phyloP scores from a whole-genome alignment of 2,113 vertebrate species.

The Asarcornis scutulata region DNA sequence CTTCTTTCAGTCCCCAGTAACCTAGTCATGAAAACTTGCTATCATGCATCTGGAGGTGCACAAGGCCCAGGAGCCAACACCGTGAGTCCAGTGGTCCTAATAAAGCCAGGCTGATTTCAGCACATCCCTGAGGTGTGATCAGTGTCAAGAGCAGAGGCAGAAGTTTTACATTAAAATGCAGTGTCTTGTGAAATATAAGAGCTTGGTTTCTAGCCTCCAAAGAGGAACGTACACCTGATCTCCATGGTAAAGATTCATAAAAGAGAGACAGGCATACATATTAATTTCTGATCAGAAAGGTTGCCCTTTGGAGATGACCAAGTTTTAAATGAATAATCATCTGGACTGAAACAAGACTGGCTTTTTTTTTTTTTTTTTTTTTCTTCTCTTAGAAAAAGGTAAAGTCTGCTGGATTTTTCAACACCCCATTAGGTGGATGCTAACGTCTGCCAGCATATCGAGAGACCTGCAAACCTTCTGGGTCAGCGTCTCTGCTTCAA shows the following conservation, averaged over 20 bases:
- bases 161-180: not conserved
- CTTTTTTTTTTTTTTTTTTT: not conserved
- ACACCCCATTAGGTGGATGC: rapidly evolving
- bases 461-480: rapidly evolving
- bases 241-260: not conserved
- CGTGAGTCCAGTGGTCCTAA: not conserved
- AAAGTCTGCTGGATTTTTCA: not conserved
- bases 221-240: not conserved
- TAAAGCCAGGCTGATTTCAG: not conserved
- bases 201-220: not conserved
- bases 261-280: not conserved
- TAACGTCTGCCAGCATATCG: not conserved
- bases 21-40: not conserved
- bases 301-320: not conserved
- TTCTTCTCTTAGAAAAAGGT: not conserved
- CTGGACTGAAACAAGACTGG: not conserved
- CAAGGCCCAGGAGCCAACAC: not conserved
- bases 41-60: rapidly evolving
- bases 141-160: not conserved
- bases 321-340: not conserved
- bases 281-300: not conserved
- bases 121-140: not conserved
- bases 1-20: not conserved
- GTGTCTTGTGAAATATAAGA: not conserved
- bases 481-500: not conserved